A percentile compares a stretch with the other conserved stretches of the same genome.
These are phyloP conservation scores for Chionis minor DNA, from an alignment of 2,113 vertebrate species.

Conservation along the genomic window DNA sequence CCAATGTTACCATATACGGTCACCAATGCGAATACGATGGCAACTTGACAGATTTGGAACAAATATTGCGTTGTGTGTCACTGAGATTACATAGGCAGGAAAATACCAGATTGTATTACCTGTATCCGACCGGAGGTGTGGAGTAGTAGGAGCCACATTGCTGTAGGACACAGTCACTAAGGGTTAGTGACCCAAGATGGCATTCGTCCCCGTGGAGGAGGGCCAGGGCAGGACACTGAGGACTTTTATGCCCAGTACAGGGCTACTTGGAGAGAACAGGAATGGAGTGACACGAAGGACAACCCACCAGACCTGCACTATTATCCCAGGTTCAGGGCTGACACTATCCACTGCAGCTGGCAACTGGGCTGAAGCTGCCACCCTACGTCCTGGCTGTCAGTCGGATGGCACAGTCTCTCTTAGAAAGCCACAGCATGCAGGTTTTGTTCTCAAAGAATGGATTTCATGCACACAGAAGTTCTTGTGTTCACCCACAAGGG, in stretches of 20 bases:
- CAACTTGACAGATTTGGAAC: slow-evolving; percentile 65
- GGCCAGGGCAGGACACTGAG: background rate
- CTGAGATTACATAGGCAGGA: slow-evolving; percentile 24
- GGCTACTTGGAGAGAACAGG: background rate
- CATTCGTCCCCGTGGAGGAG: background rate
- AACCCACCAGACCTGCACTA: background rate
- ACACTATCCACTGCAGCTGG: fast-evolving
- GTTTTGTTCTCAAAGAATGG: background rate
- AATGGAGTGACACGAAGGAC: background rate
- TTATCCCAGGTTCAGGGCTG: background rate
- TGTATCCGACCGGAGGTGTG: slow-evolving; percentile 42
- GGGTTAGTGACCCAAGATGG: slow-evolving; percentile 28
- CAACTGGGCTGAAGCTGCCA: background rate
- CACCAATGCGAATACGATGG: slow-evolving; percentile 40
- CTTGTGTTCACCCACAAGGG: background rate
- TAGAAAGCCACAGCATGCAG: background rate
- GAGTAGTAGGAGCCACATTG: background rate
- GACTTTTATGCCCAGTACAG: background rate
- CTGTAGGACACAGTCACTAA: background rate
- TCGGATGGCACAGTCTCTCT: background rate
- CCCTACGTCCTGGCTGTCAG: background rate
- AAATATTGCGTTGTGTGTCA: slow-evolving; percentile 33
- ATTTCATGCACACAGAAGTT: background rate
- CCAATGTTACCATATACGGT: slow-evolving; percentile 52
- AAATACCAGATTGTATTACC: slow-evolving; percentile 66